Evolutionary conservation across 2,113 vertebrate genomes (phyloP), one percentile per base, ranked within the genome.

Genomic region (Ochotona curzoniae): DNA sequence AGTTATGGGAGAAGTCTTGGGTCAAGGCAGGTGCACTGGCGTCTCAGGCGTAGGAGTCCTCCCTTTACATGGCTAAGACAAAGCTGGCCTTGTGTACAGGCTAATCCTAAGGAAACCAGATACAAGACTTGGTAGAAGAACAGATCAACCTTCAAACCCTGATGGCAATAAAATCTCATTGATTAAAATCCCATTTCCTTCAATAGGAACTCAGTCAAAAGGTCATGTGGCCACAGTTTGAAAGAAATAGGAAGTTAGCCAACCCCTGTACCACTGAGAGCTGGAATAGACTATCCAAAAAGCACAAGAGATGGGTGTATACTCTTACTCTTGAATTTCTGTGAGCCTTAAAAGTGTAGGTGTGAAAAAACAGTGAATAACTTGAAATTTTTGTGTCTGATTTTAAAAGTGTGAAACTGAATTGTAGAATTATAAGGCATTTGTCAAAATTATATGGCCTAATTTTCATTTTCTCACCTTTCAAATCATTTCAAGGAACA

Each of bases 151-250:
- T 83, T n/a, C n/a, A n/a, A n/a, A n/a, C n/a, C n/a, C n/a, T 80
- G 44, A 87, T 67, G 69, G 35, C 44, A 89, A 91, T 91, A 85
- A 91, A 89, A 47, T 87, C 20, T 84, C 69, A 28, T 8, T 84
- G 83, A 93, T 73, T 92, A 82, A 92, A 95, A 94, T 91, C 60
- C 89, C 32, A 60, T 87, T 97, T 93, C 66, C 67, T 94, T 67
- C 66, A 66, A 61, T 61, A 94, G 89, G 25, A 91, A 89, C 64
- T 70, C 76, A 35, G 18, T 69, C 38, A 64, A 35, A 91, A 93
- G 78, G 57, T 49, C 91, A 94, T 82, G 89, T 87, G 87, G 83
- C 93, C 97, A 76, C 38, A 28, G 44, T 95, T 95, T 91, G 61
- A 78, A 93, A 93, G 57, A 94, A 97, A 93, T 15, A 30, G 61